These are phyloP conservation scores for Halichondria panicea DNA, from an alignment of 37 sponge, comb jelly and placozoan genomes.

Conservation along the genomic window DNA sequence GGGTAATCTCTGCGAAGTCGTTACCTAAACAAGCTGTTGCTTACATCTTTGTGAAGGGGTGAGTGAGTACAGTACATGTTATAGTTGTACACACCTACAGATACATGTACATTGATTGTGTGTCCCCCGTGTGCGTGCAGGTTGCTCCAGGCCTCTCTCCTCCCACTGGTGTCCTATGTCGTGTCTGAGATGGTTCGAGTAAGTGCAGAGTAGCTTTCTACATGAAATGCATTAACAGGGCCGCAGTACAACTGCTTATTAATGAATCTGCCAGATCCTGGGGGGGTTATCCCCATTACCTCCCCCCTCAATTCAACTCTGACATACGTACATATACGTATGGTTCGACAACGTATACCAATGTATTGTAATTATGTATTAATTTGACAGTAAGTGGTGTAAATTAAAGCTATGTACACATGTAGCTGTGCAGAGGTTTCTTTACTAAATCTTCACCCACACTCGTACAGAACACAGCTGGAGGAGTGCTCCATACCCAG, in stretches of 20 bases:
- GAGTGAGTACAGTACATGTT: too few relatives aligned
- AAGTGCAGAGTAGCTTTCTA: too few relatives aligned
- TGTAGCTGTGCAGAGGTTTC: background rate
- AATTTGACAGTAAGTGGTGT: background rate
- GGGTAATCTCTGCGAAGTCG: background rate
- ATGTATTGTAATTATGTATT: background rate
- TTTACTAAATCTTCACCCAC: background rate
- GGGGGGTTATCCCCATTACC: too few relatives aligned
- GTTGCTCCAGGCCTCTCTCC: slow-evolving; percentile 14
- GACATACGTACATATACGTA: background rate
- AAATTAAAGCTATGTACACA: background rate
- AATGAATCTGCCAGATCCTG: too few relatives aligned
- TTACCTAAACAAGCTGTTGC: too few relatives aligned
- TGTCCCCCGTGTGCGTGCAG: slow-evolving; percentile 17
- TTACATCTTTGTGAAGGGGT: too few relatives aligned
- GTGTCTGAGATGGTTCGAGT: slow-evolving; percentile 56
- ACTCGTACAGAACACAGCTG: slow-evolving; percentile 12
- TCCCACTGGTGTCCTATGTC: slow-evolving; percentile 51
- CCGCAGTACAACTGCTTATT: too few relatives aligned
- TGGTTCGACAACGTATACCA: background rate
- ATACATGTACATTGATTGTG: background rate
- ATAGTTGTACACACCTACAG: too few relatives aligned
- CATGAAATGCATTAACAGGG: too few relatives aligned
- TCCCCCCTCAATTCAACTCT: background rate
- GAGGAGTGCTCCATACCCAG: slow-evolving; percentile 25